phyloP scores from a whole-genome alignment of 1,140 invertebrate species.

The Sesamia nonagrioides region DNA sequence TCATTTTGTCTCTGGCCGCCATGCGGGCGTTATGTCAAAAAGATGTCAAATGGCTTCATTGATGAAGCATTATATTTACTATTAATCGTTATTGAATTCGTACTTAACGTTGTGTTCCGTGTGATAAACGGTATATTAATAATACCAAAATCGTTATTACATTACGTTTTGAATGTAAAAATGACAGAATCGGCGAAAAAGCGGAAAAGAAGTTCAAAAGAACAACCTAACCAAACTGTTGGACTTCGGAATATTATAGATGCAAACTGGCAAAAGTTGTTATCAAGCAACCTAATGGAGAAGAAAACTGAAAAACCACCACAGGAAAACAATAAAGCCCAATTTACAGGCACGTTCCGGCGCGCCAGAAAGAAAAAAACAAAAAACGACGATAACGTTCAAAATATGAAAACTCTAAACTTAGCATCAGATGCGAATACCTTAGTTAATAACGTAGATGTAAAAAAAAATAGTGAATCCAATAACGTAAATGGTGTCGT shows the following conservation, averaged over 20 bases:
- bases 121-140: slow-evolving; percentile 48
- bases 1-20: slow-evolving; percentile 23
- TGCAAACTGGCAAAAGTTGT: slow-evolving; percentile 83
- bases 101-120: slow-evolving; percentile 59
- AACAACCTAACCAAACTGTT: slow-evolving; percentile 66
- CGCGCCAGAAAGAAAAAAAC: slow-evolving; percentile 73
- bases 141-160: slow-evolving; percentile 58
- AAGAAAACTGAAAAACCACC: slow-evolving; percentile 64
- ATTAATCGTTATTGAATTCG: slow-evolving; percentile 61
- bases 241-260: slow-evolving; percentile 70
- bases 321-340: slow-evolving; percentile 59
- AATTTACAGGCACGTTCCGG: slow-evolving; percentile 73
- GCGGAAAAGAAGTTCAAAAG: slow-evolving; percentile 63
- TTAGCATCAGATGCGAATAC: slow-evolving; percentile 48
- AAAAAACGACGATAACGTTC: slow-evolving; percentile 52
- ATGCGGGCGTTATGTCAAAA: slow-evolving; percentile 54
- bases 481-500: slow-evolving; percentile 46
- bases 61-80: slow-evolving; percentile 60
- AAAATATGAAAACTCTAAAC: slow-evolving; percentile 60
- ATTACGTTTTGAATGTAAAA: slow-evolving; percentile 65
- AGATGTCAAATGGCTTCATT: slow-evolving; percentile 66
- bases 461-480: slow-evolving; percentile 40
- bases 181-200: slow-evolving; percentile 76
- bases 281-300: slow-evolving; percentile 72
- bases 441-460: slow-evolving; percentile 49